Base-by-base conservation (phyloP, 2,888 invertebrate genomes). In the Hydriomena furcata region DNA sequence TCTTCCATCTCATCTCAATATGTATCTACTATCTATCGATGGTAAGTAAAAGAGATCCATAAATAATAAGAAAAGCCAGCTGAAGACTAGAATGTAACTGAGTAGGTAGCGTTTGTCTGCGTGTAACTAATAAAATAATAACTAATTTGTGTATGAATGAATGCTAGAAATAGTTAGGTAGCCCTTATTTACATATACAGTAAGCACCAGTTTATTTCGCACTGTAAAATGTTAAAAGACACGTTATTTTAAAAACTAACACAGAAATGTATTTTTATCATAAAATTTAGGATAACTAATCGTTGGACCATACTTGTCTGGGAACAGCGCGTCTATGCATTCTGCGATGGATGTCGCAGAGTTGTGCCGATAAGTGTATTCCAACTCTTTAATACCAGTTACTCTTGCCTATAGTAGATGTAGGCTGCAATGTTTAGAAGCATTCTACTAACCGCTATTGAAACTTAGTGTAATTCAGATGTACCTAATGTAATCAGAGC, bases 181-280 rank as follows among this genome's bases (percentile, higher is more conserved):
- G 31, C 32, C 42, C 45, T 8, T 58, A 52, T 37, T 52, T 43
- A n/a, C n/a, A n/a, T n/a, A n/a, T 61, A 66, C 49, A 56, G 62
- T 61, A 59, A 61, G 76, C 76, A 79, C 79, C 71, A 62, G 77
- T 79, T 79, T 76, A 73, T 70, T 73, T 75, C 57, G 74, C 79
- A 78, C 78, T 60, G 51, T 52, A 40, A 61, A 49, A 45, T 10
- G 32, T 52, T 52, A 60, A 40, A 73, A 73, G 69, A 69, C 74
- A 73, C 66, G 68, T 63, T 66, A 23, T 36, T 71, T 69, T 67
- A 57, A 58, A 66, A n/a, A 65, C 60, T 63, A 68, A 66, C 56
- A 20, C 43, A 35, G 6, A 47, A 28, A 28, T 42, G 17, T 47
- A 43, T 47, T 66, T n/a, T 63, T 60, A 41, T 20, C 53, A 25